Conservation (phyloP, 2,113 vertebrate genomes). For the Ammodytes marinus region DNA sequence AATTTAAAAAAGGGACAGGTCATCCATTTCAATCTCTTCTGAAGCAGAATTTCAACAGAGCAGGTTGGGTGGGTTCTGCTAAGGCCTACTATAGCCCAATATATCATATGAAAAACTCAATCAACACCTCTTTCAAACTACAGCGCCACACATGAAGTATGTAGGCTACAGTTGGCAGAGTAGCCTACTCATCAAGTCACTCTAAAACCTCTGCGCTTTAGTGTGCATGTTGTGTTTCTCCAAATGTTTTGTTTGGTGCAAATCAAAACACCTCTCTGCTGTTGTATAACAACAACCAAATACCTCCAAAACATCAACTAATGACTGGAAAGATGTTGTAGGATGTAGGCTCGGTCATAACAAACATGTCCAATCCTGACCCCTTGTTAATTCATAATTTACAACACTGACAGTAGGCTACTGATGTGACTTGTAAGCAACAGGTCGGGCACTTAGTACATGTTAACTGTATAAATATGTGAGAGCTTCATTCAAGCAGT, state of each 20-base stretch:
- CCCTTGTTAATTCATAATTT: not conserved
- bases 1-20: not conserved
- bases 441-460: not conserved
- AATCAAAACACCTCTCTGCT: accelerated
- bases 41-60: not conserved
- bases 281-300: not conserved
- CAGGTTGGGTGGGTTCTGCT: not conserved
- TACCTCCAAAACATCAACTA: not conserved
- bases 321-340: not conserved
- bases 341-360: not conserved
- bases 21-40: not conserved
- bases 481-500: not conserved
- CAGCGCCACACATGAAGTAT: not conserved
- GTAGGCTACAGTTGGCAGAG: not conserved
- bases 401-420: not conserved
- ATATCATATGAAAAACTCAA: not conserved
- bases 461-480: no score
- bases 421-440: not conserved
- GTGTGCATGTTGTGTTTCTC: not conserved
- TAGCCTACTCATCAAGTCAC: accelerated
- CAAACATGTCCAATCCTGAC: not conserved
- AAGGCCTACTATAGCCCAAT: not conserved
- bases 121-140: not conserved
- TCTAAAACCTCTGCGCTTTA: not conserved
- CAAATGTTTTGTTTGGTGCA: not conserved